Conservation (phyloP, 2,888 invertebrate species). For the Sesia apiformis region DNA sequence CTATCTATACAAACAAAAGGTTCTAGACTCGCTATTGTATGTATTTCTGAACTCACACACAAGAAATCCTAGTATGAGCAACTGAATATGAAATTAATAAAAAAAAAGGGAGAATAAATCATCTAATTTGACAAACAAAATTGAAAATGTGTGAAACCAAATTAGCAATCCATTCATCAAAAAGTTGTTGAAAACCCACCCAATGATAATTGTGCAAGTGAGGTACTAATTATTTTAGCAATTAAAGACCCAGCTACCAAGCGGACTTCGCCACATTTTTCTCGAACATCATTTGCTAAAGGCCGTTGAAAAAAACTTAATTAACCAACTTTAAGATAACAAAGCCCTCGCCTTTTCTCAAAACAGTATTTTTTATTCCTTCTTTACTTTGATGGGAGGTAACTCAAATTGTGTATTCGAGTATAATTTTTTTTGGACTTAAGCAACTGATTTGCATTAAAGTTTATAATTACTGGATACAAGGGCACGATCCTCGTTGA, state of each 20-base stretch:
- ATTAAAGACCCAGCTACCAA: slow-evolving; percentile 37
- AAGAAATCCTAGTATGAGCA: too few relatives aligned
- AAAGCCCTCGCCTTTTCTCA: slow-evolving; percentile 41
- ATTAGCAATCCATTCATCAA: slow-evolving; percentile 24
- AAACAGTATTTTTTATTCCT: slow-evolving; percentile 21
- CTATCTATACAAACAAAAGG: too few relatives aligned
- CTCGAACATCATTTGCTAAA: slow-evolving; percentile 31
- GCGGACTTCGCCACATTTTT: slow-evolving; percentile 35
- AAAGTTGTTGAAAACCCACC: slow-evolving; percentile 20
- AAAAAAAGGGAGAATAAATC: too few relatives aligned
- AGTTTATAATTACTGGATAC: slow-evolving; percentile 30
- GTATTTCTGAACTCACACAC: too few relatives aligned
- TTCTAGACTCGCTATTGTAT: too few relatives aligned
- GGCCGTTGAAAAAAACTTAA: slow-evolving; percentile 40
- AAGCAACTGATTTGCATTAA: slow-evolving; percentile 50
- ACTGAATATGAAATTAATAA: too few relatives aligned
- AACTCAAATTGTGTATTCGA: slow-evolving; percentile 25
- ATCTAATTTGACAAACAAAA: too few relatives aligned
- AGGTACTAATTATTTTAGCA: slow-evolving; percentile 62
- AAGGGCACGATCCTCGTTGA: too few relatives aligned
- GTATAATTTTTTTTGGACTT: slow-evolving; percentile 32
- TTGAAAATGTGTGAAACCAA: background rate
- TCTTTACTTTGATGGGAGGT: slow-evolving; percentile 19
- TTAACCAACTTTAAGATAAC: slow-evolving; percentile 56
- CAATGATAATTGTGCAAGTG: slow-evolving; percentile 32